Evolutionary conservation across 2,797 vertebrate species (phyloP).

Genomic region (Nannoperca obscura): DNA sequence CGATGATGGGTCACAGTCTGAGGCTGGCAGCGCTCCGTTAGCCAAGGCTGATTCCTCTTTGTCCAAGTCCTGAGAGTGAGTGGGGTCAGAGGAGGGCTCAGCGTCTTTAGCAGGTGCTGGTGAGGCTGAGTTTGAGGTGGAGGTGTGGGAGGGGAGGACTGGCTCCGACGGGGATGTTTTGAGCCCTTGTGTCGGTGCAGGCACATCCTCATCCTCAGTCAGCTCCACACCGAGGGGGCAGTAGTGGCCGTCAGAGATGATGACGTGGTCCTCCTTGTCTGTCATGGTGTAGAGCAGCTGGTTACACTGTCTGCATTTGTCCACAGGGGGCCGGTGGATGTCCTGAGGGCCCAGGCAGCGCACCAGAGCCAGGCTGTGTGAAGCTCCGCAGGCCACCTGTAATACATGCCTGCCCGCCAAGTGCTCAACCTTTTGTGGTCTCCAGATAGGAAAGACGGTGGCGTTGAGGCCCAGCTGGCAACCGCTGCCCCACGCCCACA

Average conservation of each 20-base stretch:
- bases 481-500: conserved; percentile 96
- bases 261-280: conserved; percentile 98
- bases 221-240: conserved; percentile 89
- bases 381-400: conserved; percentile 92
- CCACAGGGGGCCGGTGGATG: conserved; percentile 84
- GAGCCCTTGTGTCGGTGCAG: conserved; percentile 28
- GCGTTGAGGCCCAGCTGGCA: conserved; percentile 90
- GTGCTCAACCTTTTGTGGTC: conserved; percentile 93
- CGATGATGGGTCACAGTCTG: conserved; percentile 1
- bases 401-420: conserved; percentile 91
- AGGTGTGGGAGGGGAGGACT: conserved; percentile 44
- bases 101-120: not conserved
- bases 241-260: conserved; percentile 97
- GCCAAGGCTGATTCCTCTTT: conserved; percentile 13
- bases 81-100: not conserved
- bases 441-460: conserved; percentile 88
- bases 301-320: conserved; percentile 95
- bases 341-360: conserved; percentile 88
- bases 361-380: conserved; percentile 94
- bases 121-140: conserved; percentile 21
- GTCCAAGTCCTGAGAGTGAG: conserved; percentile 48
- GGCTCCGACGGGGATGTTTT: conserved; percentile 81
- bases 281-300: conserved; percentile 98
- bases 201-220: conserved; percentile 75
- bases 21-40: conserved; percentile 49